These are phyloP conservation scores for Sinocyclocheilus maitianheensis DNA, from an alignment of 2,113 vertebrate species.

Conservation along the genomic window DNA sequence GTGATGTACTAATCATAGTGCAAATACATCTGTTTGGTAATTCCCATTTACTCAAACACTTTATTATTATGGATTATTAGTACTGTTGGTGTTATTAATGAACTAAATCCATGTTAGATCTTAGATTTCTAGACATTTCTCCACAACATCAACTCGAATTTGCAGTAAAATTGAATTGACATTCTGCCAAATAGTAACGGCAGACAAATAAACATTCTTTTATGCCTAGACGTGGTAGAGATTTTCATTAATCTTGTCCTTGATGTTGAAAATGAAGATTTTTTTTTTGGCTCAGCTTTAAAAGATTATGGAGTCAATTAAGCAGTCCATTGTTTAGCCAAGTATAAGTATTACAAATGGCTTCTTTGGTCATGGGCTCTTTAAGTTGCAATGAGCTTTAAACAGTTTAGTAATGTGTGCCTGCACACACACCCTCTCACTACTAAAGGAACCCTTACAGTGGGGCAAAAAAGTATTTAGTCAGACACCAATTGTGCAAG, in stretches of 20 bases:
- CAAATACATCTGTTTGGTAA: neutral
- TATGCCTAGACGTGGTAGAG: neutral
- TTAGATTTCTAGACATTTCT: neutral
- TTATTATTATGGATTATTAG: too few relatives aligned
- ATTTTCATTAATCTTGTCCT: slow-evolving; percentile 13
- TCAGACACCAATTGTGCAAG: too few relatives aligned
- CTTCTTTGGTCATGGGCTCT: slow-evolving; percentile 45
- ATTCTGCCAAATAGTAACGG: neutral
- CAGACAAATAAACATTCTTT: slow-evolving; percentile 6
- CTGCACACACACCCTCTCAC: neutral
- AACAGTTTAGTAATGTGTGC: slow-evolving; percentile 9
- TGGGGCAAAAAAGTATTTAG: too few relatives aligned
- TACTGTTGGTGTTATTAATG: neutral
- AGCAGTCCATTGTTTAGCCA: slow-evolving; percentile 15
- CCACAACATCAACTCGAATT: slow-evolving; percentile 11
- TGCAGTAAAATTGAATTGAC: neutral
- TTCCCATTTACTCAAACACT: neutral
- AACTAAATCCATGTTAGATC: neutral
- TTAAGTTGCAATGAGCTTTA: slow-evolving; percentile 40
- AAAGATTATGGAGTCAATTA: slow-evolving; percentile 31
- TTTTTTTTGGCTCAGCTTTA: slow-evolving; percentile 22
- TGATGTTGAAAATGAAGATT: slow-evolving; percentile 4
- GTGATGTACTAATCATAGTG: neutral
- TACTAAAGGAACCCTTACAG: neutral
- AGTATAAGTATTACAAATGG: slow-evolving; percentile 44